A percentile compares a stretch with the other conserved stretches of the same genome.
Conservation (phyloP, 2,797 vertebrate genomes). For the Zalophus californianus region DNA sequence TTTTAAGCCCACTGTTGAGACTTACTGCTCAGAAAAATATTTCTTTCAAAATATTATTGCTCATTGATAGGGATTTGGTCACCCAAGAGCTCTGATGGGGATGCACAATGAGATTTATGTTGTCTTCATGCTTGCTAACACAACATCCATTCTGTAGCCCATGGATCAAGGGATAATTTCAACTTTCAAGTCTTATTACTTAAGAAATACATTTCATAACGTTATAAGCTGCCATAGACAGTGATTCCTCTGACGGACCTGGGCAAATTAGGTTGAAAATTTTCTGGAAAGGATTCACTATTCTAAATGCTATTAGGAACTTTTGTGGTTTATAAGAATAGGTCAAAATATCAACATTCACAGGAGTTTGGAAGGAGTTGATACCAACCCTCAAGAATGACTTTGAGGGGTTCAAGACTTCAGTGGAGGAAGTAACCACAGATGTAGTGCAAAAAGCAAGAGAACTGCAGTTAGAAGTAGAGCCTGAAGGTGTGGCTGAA, state of each 20-base stretch:
- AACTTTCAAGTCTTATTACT: not conserved
- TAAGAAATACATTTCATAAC: not conserved
- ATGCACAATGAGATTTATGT: not conserved
- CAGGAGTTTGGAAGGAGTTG: not conserved
- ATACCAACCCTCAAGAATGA: not conserved
- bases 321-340: not conserved
- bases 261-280: not conserved
- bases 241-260: not conserved
- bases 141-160: not conserved
- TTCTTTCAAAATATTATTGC: not conserved
- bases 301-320: not conserved
- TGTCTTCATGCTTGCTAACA: not conserved
- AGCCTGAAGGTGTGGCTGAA: not conserved
- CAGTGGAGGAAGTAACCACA: not conserved
- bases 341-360: not conserved
- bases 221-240: not conserved
- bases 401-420: not conserved
- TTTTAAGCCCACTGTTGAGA: not conserved
- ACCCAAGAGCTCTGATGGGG: not conserved
- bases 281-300: not conserved
- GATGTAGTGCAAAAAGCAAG: not conserved
- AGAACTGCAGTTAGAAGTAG: not conserved
- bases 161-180: not conserved
- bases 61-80: not conserved
- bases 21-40: not conserved